phyloP scores from a whole-genome alignment of 2,113 vertebrate species.

The Platycercus adscitus region DNA sequence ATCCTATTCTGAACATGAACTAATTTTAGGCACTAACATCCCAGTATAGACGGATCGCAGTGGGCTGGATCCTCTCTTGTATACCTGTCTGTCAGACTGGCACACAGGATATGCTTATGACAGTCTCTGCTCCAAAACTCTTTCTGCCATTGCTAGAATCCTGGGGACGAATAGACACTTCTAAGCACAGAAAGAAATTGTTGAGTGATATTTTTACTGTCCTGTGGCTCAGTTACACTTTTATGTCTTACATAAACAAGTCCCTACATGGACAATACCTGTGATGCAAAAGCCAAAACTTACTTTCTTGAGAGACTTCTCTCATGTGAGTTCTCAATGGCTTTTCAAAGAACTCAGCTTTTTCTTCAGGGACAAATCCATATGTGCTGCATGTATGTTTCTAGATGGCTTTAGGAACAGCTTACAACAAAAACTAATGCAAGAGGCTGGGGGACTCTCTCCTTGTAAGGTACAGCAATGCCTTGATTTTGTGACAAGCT shows the following conservation, averaged over 20 bases:
- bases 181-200: neutral
- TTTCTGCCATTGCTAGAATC: neutral
- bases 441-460: accelerated
- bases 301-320: neutral
- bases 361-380: neutral
- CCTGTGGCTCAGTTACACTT: neutral
- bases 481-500: neutral
- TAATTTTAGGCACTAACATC: neutral
- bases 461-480: neutral
- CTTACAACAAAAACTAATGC: neutral
- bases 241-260: neutral
- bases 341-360: neutral
- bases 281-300: neutral
- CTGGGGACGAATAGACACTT: neutral
- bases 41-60: neutral
- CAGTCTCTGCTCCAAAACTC: neutral
- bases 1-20: neutral
- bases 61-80: neutral
- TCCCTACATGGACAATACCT: neutral
- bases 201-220: neutral
- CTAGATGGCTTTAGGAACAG: neutral
- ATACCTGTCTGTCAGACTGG: neutral
- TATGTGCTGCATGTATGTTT: neutral
- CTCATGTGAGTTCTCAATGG: neutral
- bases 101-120: neutral